Evolutionary conservation across 2,888 invertebrate genomes (phyloP), one percentile per base, ranked within the genome.

Genomic region (Ectemnius lituratus): DNA sequence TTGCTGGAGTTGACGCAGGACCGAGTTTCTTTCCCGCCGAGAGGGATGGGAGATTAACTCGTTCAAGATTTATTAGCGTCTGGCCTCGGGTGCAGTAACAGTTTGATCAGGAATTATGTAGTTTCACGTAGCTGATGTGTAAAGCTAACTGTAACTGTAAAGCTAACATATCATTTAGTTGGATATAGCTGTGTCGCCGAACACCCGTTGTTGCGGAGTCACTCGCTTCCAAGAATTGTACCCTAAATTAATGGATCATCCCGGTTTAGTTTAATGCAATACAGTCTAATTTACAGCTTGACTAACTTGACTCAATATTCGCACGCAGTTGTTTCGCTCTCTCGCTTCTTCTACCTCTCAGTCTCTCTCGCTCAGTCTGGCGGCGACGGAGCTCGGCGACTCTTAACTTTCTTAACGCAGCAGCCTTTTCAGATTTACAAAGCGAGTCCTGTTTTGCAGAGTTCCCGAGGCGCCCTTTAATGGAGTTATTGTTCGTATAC

Each of bases 51-150:
- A 73, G 70, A 82, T 81, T 79, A 81, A 81, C 79, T 82, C 75
- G 72, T 81, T 74, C 75, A 82, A 81, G 81, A 82, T 81, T 81
- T 82, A 82, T 75, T 77, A 75, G 68, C 57, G 77, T 23, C 66
- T 68, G 70, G 72, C 70, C 73, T 70, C 70, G 71, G 82, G 75
- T 72, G 70, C 69, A 67, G 73, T 75, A 82, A 81, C 77, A 79
- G 77, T 82, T 82, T 78, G 77, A 82, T 82, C 82, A 82, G 75
- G 64, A 76, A 76, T 76, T 77, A 77, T 76, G 76, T 76, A 77
- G 71, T 76, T 75, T 69, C 76, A 58, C 11, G 60, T 76, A 76
- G 71, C 68, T 75, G 62, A 57, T 23, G 23, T 23, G n/a, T n/a
- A n/a, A n/a, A n/a, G n/a, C n/a, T n/a, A n/a, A n/a, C n/a, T n/a